Conservation (phyloP, 2,113 vertebrate species). For the Puntigrus tetrazona region DNA sequence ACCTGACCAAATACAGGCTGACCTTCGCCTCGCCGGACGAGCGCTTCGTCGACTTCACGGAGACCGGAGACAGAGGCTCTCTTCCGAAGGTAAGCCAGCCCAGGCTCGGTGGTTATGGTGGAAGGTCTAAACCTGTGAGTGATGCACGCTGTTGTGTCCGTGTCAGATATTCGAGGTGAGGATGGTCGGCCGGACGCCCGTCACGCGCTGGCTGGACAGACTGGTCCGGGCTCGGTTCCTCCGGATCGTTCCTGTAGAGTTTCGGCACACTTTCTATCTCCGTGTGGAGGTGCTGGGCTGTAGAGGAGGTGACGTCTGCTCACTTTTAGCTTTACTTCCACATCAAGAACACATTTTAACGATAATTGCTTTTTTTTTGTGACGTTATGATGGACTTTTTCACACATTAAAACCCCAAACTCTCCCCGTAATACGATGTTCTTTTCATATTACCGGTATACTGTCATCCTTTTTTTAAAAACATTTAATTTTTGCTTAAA, state of each 20-base stretch:
- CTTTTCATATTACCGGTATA: not conserved
- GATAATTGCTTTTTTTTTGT: not conserved
- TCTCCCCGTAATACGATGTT: not conserved
- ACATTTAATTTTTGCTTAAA: not conserved
- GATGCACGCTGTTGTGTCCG: not conserved
- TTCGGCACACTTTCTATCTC: conserved; percentile 75
- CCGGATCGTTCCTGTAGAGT: conserved; percentile 76
- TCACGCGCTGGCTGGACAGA: conserved; percentile 71
- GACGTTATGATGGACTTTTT: not conserved
- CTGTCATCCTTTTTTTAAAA: not conserved
- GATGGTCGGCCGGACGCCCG: conserved; percentile 71
- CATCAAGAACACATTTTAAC: not conserved
- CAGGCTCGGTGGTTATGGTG: too few relatives aligned
- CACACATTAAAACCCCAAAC: not conserved
- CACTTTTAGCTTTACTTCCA: too few relatives aligned
- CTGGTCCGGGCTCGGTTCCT: conserved; percentile 76
- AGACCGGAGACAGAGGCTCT: conserved; percentile 45
- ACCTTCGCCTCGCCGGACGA: conserved; percentile 70
- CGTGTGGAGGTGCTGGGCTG: conserved; percentile 80
- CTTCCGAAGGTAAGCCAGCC: conserved; percentile 69
- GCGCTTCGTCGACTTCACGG: conserved; percentile 73
- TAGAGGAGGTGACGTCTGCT: conserved; percentile 66
- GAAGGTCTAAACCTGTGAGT: too few relatives aligned
- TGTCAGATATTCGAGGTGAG: conserved; percentile 77
- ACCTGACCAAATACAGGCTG: conserved; percentile 75